phyloP scores from a whole-genome alignment of 1,140 invertebrate species.

The Procambarus virginalis region DNA sequence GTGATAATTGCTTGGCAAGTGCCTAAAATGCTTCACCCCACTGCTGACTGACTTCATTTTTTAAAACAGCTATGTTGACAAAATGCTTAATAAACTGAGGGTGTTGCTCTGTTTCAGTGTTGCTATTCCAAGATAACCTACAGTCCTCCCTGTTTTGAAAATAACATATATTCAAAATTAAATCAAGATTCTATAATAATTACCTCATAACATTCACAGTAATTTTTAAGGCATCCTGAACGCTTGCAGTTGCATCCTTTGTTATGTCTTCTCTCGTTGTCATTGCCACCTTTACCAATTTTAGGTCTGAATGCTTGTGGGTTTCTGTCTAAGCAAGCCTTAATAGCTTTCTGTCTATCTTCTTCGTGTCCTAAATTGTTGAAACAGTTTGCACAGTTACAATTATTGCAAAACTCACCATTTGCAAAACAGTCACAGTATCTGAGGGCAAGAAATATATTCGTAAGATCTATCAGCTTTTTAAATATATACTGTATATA shows the following conservation, averaged over 20 bases:
- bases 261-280: conserved; percentile 88
- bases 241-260: conserved; percentile 99
- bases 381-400: conserved; percentile 98
- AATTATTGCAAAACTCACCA: conserved; percentile 98
- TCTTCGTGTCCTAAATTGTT: conserved; percentile 98
- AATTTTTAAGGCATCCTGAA: conserved; percentile 99
- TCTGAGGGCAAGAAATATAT: conserved; percentile 74
- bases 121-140: too few species aligned
- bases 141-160: too few species aligned
- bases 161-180: too few species aligned
- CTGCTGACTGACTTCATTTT: too few species aligned
- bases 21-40: too few species aligned
- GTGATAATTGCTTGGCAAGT: too few species aligned
- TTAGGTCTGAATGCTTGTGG: conserved; percentile 95
- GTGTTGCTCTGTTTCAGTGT: too few species aligned
- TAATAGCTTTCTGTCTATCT: conserved; percentile 89
- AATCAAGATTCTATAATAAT: background rate
- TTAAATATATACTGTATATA: too few species aligned
- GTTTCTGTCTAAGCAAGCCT: conserved; percentile 81
- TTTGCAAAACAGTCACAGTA: conserved; percentile 99
- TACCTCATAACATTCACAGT: conserved; percentile 99
- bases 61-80: too few species aligned
- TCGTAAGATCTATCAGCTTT: background rate
- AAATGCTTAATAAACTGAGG: too few species aligned
- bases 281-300: conserved; percentile 85